phyloP scores from a whole-genome alignment of 2,888 invertebrate genomes.

The Lucinisca nassula region DNA sequence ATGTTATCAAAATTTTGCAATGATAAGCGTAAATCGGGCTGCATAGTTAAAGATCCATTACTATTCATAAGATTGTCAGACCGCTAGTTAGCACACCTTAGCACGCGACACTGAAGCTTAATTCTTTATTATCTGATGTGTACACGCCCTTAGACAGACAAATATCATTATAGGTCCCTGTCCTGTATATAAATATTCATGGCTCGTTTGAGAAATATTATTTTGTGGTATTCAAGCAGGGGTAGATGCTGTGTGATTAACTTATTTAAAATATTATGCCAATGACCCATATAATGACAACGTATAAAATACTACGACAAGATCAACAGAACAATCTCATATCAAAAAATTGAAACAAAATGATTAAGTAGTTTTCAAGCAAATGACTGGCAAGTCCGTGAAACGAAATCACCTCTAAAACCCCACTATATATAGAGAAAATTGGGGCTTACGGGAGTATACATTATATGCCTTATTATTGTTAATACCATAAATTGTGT shows the following conservation, averaged over 20 bases:
- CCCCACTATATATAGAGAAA: too few species aligned
- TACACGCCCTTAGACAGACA: neutral
- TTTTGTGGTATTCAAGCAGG: neutral
- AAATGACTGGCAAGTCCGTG: too few species aligned
- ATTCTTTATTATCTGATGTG: neutral
- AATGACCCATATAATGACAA: constrained; percentile 1
- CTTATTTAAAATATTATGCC: neutral
- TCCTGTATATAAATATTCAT: neutral
- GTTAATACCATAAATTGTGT: too few species aligned
- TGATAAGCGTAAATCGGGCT: constrained; percentile 47
- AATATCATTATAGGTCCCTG: neutral
- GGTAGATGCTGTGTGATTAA: neutral
- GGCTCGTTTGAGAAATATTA: neutral
- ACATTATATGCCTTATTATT: too few species aligned
- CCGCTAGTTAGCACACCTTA: constrained; percentile 37
- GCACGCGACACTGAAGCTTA: neutral
- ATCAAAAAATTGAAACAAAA: neutral
- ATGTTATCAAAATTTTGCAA: neutral
- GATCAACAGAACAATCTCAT: neutral
- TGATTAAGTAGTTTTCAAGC: too few species aligned
- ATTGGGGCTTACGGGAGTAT: too few species aligned
- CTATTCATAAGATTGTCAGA: neutral
- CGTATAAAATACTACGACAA: neutral
- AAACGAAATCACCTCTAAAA: too few species aligned
- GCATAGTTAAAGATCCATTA: constrained; percentile 55